Conservation (phyloP, 2,888 invertebrate species). For the Drosophila nr. medialis region DNA sequence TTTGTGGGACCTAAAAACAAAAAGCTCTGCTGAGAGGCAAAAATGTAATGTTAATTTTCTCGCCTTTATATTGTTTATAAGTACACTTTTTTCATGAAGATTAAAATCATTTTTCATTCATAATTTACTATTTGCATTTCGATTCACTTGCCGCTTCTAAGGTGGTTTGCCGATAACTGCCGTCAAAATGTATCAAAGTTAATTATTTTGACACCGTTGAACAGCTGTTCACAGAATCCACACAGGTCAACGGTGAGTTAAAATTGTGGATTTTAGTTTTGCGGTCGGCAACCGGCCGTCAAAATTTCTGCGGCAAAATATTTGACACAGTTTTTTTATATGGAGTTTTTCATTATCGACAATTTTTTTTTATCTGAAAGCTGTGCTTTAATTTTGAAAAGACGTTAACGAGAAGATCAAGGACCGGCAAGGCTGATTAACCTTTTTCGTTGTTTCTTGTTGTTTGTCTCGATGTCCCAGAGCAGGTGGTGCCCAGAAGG, state of each 20-base stretch:
- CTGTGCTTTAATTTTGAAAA: neutral
- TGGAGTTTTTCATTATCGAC: neutral
- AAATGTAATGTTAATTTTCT: neutral
- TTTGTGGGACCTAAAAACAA: neutral
- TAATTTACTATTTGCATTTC: neutral
- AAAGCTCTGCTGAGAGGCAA: neutral
- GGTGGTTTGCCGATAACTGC: neutral
- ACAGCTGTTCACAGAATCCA: neutral
- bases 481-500: neutral
- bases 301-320: neutral
- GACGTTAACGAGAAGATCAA: neutral
- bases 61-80: neutral
- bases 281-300: neutral
- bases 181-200: neutral
- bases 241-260: neutral
- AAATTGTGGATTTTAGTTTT: neutral
- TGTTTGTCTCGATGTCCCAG: neutral
- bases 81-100: neutral
- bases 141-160: neutral
- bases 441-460: neutral
- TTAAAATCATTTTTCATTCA: neutral
- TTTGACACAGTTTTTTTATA: neutral
- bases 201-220: neutral
- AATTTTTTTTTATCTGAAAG: neutral
- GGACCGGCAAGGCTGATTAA: neutral